phyloP scores from a whole-genome alignment of 2,113 vertebrate species.

The Larimichthys crocea region DNA sequence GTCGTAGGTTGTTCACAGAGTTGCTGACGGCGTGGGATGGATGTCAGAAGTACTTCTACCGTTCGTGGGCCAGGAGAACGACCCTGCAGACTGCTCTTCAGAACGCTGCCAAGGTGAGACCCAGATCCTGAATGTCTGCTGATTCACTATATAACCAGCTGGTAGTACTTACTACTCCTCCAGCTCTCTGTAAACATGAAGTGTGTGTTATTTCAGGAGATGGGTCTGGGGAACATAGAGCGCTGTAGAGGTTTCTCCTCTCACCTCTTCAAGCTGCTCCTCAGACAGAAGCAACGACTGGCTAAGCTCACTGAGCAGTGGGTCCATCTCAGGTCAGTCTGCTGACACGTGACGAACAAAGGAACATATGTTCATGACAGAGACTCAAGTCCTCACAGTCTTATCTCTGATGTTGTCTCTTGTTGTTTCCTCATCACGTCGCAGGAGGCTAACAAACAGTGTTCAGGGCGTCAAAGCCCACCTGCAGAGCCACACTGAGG shows the following conservation, averaged over 20 bases:
- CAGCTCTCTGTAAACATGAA: neutral
- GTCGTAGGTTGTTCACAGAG: slow-evolving; percentile 88
- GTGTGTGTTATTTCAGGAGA: slow-evolving; percentile 82
- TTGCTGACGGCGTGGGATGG: slow-evolving; percentile 90
- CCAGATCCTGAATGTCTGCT: neutral
- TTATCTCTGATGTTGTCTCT: neutral
- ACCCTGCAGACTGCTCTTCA: slow-evolving; percentile 86
- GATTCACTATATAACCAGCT: neutral
- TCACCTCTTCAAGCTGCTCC: slow-evolving; percentile 92
- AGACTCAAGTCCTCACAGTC: neutral
- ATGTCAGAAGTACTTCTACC: slow-evolving; percentile 97
- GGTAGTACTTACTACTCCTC: neutral
- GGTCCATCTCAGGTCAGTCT: slow-evolving; percentile 88
- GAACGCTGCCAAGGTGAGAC: slow-evolving; percentile 89
- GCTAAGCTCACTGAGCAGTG: slow-evolving; percentile 89
- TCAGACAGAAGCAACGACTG: slow-evolving; percentile 88
- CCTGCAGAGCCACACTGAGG: slow-evolving; percentile 66
- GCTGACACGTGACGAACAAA: neutral
- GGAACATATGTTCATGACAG: neutral
- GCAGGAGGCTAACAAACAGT: slow-evolving; percentile 87
- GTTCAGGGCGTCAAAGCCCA: slow-evolving; percentile 83
- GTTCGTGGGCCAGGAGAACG: slow-evolving; percentile 89
- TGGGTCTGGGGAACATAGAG: slow-evolving; percentile 89
- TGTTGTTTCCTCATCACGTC: neutral
- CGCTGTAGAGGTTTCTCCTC: slow-evolving; percentile 93